Evolutionary conservation across 2,888 invertebrate species (phyloP), one percentile per base, ranked within the genome.

Genomic region (Apeira syringaria): DNA sequence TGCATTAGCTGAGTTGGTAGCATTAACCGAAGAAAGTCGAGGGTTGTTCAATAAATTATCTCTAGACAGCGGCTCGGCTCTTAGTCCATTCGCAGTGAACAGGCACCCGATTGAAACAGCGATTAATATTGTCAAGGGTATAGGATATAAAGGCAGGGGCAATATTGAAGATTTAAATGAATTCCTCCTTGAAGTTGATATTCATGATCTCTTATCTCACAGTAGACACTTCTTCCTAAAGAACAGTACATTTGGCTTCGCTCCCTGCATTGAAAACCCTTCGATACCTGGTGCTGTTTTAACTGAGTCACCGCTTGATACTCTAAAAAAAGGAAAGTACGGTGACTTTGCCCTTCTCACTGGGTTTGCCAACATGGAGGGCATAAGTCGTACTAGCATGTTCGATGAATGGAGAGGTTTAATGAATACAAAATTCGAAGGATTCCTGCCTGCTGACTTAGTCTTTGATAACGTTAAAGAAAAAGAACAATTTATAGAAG

Each of bases 361-460:
- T 13, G 89, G 88, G 2, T 86, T 78, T 32, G 51, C 84, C 1
- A 82, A 84, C 20, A 86, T 86, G 85, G 89, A 89, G 69, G 88
- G 89, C 3, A 64, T 88, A 7, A 87, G 86, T 50, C 60, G 88
- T 22, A 61, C 75, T 1, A 64, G 74, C 3, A 74, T 78, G 41
- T 84, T 87, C 24, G 62, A 68, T 2, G 53, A 61, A 10, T 89
- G 88, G 88, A 72, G 64, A 35, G 68, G 75, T n/a, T 38, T 58
- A n/a, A 88, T 89, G 86, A 82, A 81, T 46, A 61, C 77, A 26
- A 67, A 84, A 31, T 80, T 89, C n/a, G 53, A 60, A 0, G 69
- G 79, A 17, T 88, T 85, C 26, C 37, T 89, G 10, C 87, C 89
- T 6, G 85, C 74, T 11, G 87, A 88, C 50, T 63, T 89, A 8